phyloP scores from a whole-genome alignment of 2,797 vertebrate species.

The Poeciliopsis turneri region DNA sequence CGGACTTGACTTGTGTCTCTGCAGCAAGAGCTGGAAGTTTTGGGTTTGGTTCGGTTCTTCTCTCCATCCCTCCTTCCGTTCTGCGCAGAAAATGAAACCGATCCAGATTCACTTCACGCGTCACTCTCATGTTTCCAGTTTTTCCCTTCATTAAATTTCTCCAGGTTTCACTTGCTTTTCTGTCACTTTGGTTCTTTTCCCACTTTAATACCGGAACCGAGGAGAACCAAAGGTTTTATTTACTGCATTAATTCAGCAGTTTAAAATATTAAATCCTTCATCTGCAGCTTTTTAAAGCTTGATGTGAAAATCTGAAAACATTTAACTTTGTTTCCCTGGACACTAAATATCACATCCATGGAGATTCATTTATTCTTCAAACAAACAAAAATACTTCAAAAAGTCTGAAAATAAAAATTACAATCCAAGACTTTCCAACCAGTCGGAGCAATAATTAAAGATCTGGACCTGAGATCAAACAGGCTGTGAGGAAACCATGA shows the following conservation, averaged over 20 bases:
- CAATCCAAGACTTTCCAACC: not conserved
- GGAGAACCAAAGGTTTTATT: not conserved
- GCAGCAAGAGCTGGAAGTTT: not conserved
- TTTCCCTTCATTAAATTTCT: not conserved
- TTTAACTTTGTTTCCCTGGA: not conserved
- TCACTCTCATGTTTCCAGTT: not conserved
- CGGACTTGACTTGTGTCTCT: constrained; percentile 57
- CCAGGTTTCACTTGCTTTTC: not conserved
- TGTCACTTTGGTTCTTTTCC: too few species aligned
- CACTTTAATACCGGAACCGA: not conserved
- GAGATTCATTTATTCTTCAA: not conserved
- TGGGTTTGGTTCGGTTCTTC: constrained; percentile 8
- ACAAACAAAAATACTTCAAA: not conserved
- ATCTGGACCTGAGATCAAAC: not conserved
- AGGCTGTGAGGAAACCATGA: not conserved
- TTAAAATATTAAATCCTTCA: not conserved
- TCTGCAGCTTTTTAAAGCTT: not conserved
- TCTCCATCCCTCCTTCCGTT: not conserved
- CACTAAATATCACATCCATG: not conserved
- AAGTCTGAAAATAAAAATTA: not conserved
- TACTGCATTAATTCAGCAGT: not conserved
- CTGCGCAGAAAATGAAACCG: not conserved
- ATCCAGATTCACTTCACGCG: not conserved
- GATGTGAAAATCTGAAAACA: not conserved
- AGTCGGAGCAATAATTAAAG: not conserved